Base-by-base conservation (phyloP, 2,797 vertebrate species). In the Chloroceryle amazona region DNA sequence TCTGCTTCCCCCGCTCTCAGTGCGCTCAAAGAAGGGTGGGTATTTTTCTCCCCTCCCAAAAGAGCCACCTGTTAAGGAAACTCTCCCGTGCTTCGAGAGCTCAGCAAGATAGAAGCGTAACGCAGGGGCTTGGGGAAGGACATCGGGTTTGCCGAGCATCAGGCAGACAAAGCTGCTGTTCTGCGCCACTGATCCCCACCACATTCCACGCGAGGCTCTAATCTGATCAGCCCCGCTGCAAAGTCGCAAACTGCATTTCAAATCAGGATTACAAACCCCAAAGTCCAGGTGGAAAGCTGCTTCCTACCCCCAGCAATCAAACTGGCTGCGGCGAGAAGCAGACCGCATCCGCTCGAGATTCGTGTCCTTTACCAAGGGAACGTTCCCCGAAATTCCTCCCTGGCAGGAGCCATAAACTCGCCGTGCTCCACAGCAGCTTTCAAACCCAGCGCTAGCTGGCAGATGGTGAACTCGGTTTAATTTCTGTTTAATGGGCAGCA, bases 191-290 rank as follows among this genome's bases (percentile, higher is more conserved):
- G 86, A 96, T 60, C 89, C 89, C 66, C 26, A 1, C 3, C 83
- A 1, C 78, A 26, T 86, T 89, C 94, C 93, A 41, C 12, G 1
- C 25, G 0, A 54, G 84, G 51, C 90, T 90, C 85, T 97, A 93
- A 97, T 91, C 86, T 90, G 80, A 83, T 96, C 95, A 89, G 92
- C 57, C 86, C 96, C 89, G 17, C 76, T 29, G 68, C 51, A 17
- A 10, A 80, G 51, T 23, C 3, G 4, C 74, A 51, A 81, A 89
- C 49, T 42, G 87, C 70, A 52, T 62, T 81, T 81, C 51, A 20
- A 47, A 83, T 37, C 62, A 3, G 96, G 93, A 96, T 96, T 96
- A 96, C 21, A 14, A 0, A 60, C 3, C 82, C 71, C 35, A 89
- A 89, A 85, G 60, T 28, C 76, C 96, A 83, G 91, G 58, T 35